Evolutionary conservation across 37 sponge, comb jelly and placozoan species (phyloP), one percentile per base, ranked within the genome.

Genomic region (Eunapius fragilis): DNA sequence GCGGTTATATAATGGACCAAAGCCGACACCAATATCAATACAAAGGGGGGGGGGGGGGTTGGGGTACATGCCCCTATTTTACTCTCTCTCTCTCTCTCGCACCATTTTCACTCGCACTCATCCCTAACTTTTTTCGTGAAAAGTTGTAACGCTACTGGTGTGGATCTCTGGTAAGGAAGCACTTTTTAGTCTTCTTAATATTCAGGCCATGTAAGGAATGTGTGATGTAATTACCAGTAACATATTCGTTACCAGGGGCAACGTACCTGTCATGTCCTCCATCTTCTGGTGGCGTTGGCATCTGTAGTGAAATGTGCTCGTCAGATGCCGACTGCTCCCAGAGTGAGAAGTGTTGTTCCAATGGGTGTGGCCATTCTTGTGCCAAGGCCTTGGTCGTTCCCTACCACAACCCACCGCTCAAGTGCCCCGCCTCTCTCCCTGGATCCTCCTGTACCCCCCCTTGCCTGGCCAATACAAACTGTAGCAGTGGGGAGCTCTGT

Each of bases 361-460:
- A 86, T 77, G 87, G 83, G 0, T 91, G 91, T 86, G 91, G 91
- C 6, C 87, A 86, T 79, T 58, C 74, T 0, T 91, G 91, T 74
- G 71, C 67, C 71, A 33, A 31, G 27, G 47, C 87, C 67, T 2
- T 72, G 31, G 12, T 41, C 34, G 77, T 83, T 37, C 91, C 91
- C 35, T 86, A 81, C 79, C 35, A 81, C 72, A 4, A 77, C 49
- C 83, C 78, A 2, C 76, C 78, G 25, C 75, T 47, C 17, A 36
- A 34, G 22, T 89, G 85, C 33, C 90, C 90, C 28, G 49, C 69
- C 24, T 25, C 34, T 17, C 28, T 30, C 49, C 31, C 76, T n/a
- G 72, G 2, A 19, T 58, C 58, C 0, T 19, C 14, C 0, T 58
- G 58, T 17, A 11, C n/a, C 37, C 0, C 47, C 23, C 28, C 24